Base-by-base conservation (phyloP, 2,113 vertebrate genomes). In the Aleadryas rufinucha region DNA sequence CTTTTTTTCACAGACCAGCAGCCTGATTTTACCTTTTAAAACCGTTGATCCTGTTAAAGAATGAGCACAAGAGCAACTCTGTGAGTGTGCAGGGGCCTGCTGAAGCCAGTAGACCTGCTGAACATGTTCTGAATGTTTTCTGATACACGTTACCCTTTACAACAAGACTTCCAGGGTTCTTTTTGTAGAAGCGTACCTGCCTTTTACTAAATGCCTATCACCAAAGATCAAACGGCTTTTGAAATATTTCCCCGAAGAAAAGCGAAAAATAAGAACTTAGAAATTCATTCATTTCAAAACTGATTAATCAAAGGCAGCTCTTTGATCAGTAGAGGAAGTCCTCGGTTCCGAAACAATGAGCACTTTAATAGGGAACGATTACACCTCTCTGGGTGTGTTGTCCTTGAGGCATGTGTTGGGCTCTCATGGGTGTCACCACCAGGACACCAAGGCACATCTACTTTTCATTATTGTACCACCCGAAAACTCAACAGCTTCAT, bases 171-270 rank as follows among this genome's bases (percentile, higher is more conserved):
- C 52, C 26, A 10, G 5, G 6, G 49, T n/a, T 81, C 84, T 64
- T 82, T 66, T n/a, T 49, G 56, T 82, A 79, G 57, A 84, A 89
- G 44, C 0, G 0, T 41, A 33, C 56, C 78, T 95, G 80, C 53
- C 81, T 94, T 89, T 89, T 64, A 42, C 49, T 91, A 95, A 95
- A 89, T 41, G 80, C 72, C 77, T 61, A 24, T 41, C 84, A 82
- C 31, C 81, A 57, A 60, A 89, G 87, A 95, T 92, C 91, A 96
- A 93, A 91, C 90, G 61, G 70, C 94, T 87, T 94, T 94, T 93
- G 90, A 95, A 93, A 93, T 57, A 53, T 7, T 23, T 79, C 87
- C 90, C 53, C 41, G 53, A 85, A 72, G 92, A 90, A 92, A 88
- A 91, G 26, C 1, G 1, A 84, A 92, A 89, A 71, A 60, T 26